A percentile compares a stretch with the other conserved stretches of the same genome.
phyloP scores from a whole-genome alignment of 2,113 vertebrate species.

The Acinonyx jubatus region DNA sequence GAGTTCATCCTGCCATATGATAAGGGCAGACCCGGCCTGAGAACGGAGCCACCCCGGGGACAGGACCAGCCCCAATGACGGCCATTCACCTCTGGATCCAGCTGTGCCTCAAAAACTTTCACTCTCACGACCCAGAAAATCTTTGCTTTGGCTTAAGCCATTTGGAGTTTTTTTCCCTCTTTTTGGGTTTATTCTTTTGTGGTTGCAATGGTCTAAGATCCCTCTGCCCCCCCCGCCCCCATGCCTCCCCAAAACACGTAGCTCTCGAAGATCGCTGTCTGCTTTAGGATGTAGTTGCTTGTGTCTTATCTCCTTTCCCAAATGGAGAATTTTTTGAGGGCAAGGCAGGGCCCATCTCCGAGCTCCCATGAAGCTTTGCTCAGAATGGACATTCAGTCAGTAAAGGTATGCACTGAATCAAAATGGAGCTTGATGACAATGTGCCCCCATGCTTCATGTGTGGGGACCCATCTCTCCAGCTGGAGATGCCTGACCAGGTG shows the following conservation, averaged over 20 bases:
- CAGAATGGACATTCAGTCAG: neutral
- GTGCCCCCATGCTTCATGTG: neutral
- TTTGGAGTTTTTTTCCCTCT: neutral
- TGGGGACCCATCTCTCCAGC: neutral
- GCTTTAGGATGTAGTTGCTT: neutral
- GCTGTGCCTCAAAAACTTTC: neutral
- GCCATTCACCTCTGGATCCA: neutral
- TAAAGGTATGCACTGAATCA: neutral
- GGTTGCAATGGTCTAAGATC: neutral
- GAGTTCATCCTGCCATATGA: neutral
- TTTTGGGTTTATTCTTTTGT: neutral
- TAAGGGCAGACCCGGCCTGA: neutral
- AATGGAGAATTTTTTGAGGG: neutral
- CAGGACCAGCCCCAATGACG: neutral
- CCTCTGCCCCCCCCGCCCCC: rapidly evolving
- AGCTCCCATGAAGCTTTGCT: neutral
- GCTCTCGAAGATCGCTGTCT: neutral
- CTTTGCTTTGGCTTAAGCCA: neutral
- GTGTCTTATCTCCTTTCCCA: neutral
- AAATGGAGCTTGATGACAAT: neutral
- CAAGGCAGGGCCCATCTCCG: neutral
- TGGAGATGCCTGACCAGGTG: neutral
- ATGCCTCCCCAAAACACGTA: neutral
- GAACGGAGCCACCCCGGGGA: neutral
- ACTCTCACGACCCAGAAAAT: neutral